Percentiles rank a stretch among this genome's conserved stretches.
Conservation (phyloP, 2,888 invertebrate genomes). For the Allolobophora icterica region DNA sequence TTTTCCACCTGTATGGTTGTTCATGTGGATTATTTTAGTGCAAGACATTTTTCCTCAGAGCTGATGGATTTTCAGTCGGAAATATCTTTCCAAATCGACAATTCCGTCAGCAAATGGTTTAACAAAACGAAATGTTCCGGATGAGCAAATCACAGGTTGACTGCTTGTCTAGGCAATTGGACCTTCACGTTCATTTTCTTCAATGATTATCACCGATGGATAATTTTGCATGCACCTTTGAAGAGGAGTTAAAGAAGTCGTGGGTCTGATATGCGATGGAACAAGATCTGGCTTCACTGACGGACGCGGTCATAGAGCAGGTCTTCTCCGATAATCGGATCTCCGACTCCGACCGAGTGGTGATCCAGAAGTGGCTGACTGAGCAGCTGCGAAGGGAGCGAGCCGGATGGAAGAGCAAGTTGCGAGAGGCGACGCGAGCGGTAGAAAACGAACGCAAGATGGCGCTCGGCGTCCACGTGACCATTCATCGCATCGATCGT, state of each 20-base stretch:
- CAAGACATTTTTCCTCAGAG: background rate
- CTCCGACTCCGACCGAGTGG: background rate
- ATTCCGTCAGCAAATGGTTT: no score
- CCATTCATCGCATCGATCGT: background rate
- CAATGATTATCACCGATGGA: background rate
- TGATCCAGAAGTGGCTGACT: background rate
- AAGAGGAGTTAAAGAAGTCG: no score
- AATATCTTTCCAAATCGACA: no score
- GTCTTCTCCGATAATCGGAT: background rate
- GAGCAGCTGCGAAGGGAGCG: background rate
- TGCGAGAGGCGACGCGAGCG: background rate
- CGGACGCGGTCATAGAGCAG: background rate
- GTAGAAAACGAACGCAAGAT: background rate
- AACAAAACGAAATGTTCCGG: background rate
- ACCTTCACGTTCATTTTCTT: background rate
- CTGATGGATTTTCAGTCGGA: background rate
- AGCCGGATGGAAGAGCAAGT: background rate
- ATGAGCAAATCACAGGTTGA: background rate
- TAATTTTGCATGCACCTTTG: background rate
- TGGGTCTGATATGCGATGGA: background rate
- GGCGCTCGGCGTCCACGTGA: slow-evolving; percentile 1
- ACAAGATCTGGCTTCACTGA: background rate
- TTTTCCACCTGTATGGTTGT: no score
- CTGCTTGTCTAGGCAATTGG: background rate
- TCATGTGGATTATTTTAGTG: background rate